phyloP scores from a whole-genome alignment of 2,113 vertebrate species.

The Microcebus ravelobensis region DNA sequence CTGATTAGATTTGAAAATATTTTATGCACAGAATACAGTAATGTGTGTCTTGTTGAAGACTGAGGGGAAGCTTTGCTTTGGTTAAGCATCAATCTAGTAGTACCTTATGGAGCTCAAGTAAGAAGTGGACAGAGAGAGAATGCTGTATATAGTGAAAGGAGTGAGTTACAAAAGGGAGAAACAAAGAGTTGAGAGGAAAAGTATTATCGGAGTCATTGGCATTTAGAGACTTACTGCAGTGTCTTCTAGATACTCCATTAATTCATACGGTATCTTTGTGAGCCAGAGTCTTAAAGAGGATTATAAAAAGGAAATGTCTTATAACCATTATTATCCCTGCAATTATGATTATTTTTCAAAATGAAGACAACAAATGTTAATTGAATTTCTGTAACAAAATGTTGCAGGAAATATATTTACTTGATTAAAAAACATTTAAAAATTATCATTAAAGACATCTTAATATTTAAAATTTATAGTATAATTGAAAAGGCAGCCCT shows the following conservation, averaged over 20 bases:
- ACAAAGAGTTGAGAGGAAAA: background rate
- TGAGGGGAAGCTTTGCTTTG: background rate
- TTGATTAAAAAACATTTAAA: conserved; percentile 27
- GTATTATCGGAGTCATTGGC: background rate
- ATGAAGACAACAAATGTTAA: conserved; percentile 32
- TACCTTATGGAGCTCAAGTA: background rate
- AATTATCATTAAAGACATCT: background rate
- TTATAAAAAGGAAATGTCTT: background rate
- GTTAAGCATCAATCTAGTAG: background rate
- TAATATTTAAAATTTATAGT: background rate
- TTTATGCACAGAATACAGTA: background rate
- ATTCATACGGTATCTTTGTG: background rate
- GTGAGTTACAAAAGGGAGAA: background rate
- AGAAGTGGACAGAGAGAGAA: background rate
- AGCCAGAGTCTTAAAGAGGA: background rate
- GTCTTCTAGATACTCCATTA: background rate
- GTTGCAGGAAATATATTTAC: conserved; percentile 43
- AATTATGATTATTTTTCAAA: background rate
- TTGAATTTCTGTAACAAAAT: background rate
- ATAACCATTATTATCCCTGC: background rate
- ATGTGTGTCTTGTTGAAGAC: background rate
- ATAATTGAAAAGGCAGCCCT: background rate
- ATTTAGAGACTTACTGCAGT: background rate
- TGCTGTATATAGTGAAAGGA: background rate
- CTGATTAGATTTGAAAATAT: background rate